Percentiles rank a stretch among this genome's conserved stretches.
phyloP scores from a whole-genome alignment of 2,888 invertebrate species.

The Brachyptera risi region DNA sequence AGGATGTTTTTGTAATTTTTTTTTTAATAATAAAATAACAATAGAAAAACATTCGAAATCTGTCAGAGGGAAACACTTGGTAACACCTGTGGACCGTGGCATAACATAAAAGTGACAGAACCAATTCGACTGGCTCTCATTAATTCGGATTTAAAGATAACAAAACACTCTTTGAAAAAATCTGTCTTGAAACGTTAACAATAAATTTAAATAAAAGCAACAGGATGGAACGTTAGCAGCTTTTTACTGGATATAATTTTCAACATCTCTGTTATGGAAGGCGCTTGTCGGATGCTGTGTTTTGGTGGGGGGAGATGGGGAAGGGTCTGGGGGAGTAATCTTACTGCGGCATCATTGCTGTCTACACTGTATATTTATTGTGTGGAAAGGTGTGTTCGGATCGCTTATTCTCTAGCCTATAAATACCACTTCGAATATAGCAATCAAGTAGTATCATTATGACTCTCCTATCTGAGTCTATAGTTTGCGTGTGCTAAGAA shows the following conservation, averaged over 20 bases:
- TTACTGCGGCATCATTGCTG: not conserved
- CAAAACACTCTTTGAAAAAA: not conserved
- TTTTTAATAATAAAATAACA: too few relatives aligned
- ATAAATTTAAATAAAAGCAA: conserved; percentile 8
- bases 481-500: too few relatives aligned
- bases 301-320: not conserved
- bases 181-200: not conserved
- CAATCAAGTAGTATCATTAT: not conserved
- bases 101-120: too few relatives aligned
- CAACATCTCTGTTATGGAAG: conserved; percentile 2
- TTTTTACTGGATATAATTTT: conserved; percentile 7
- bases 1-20: too few relatives aligned
- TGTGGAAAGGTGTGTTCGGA: conserved; percentile 3
- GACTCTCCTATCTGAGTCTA: not conserved
- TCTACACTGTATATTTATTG: conserved; percentile 18
- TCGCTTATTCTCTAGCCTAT: conserved; percentile 1
- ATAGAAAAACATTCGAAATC: too few relatives aligned
- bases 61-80: too few relatives aligned
- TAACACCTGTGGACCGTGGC: too few relatives aligned
- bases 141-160: conserved; percentile 11
- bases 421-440: not conserved
- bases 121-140: not conserved
- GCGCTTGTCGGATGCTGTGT: not conserved
- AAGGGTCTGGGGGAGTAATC: conserved; percentile 5
- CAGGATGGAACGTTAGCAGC: conserved; percentile 6